These are phyloP conservation scores for Nephrocerus scutellatus DNA, from an alignment of 2,888 invertebrate species.

Conservation along the genomic window DNA sequence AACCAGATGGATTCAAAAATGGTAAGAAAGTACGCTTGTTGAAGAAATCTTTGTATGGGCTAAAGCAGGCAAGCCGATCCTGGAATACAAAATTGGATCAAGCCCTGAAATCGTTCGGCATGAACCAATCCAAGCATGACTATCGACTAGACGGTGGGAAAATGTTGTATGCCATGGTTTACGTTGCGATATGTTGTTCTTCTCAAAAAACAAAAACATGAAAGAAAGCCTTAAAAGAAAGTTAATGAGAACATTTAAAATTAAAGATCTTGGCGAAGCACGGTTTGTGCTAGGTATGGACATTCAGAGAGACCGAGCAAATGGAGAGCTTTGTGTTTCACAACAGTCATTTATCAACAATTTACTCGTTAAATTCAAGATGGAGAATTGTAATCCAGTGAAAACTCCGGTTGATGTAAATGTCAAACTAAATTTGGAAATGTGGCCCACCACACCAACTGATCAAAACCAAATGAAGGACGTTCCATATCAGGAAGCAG, in stretches of 20 bases:
- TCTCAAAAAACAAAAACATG: neutral
- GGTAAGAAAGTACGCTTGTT: conserved; percentile 4
- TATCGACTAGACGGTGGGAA: neutral
- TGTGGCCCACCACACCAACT: conserved; percentile 3
- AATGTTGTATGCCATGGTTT: neutral
- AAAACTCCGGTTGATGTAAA: conserved; percentile 1
- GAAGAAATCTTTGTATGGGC: conserved; percentile 9
- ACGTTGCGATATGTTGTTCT: conserved; percentile 1
- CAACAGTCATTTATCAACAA: conserved; percentile 2
- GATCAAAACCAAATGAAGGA: conserved; percentile 4
- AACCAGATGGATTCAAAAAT: conserved; percentile 2
- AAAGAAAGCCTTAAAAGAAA: neutral
- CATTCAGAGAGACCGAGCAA: too few species aligned
- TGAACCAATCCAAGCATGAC: conserved; percentile 3
- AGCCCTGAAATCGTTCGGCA: conserved; percentile 1
- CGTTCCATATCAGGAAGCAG: conserved; percentile 7
- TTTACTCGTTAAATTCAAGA: neutral
- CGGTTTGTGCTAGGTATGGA: conserved; percentile 2
- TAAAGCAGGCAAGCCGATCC: conserved; percentile 6
- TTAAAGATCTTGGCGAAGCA: conserved; percentile 13
- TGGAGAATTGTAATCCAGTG: conserved; percentile 8
- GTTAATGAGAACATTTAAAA: conserved; percentile 5
- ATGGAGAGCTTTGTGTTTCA: conserved; percentile 1
- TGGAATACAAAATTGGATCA: conserved; percentile 9
- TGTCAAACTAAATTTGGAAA: neutral